phyloP scores from a whole-genome alignment of 2,888 invertebrate species.

The Odontocerum albicorne region DNA sequence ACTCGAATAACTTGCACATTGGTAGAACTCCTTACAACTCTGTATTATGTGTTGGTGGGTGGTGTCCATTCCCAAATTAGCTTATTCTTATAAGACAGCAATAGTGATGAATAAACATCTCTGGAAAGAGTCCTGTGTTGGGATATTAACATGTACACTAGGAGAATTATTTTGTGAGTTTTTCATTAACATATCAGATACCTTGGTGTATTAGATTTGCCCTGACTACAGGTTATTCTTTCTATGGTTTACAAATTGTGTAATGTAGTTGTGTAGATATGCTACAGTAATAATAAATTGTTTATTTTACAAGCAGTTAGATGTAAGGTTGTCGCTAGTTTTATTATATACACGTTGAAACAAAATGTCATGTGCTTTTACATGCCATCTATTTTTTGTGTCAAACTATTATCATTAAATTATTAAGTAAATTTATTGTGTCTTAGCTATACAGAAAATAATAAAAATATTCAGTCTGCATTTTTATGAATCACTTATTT shows the following conservation, averaged over 20 bases:
- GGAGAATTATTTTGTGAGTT: slow-evolving; percentile 31
- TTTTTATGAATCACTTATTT: slow-evolving; percentile 35
- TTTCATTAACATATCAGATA: slow-evolving; percentile 36
- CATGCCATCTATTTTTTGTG: slow-evolving; percentile 38
- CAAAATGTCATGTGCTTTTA: slow-evolving; percentile 38
- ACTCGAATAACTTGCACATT: too few species aligned
- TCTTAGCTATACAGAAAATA: slow-evolving; percentile 34
- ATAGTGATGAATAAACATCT: slow-evolving; percentile 12
- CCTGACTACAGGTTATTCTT: slow-evolving; percentile 33
- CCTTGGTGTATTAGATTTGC: slow-evolving; percentile 32
- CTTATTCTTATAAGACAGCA: slow-evolving; percentile 2
- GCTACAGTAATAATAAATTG: slow-evolving; percentile 29
- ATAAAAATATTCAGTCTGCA: slow-evolving; percentile 31
- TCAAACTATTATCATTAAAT: slow-evolving; percentile 37
- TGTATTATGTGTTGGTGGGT: too few species aligned
- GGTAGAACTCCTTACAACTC: too few species aligned
- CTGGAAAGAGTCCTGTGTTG: slow-evolving; percentile 3
- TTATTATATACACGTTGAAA: slow-evolving; percentile 37
- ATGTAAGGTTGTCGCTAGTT: slow-evolving; percentile 36
- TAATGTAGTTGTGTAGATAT: slow-evolving; percentile 30
- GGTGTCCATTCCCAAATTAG: slow-evolving; percentile 3
- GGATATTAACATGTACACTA: not conserved
- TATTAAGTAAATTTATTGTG: slow-evolving; percentile 37
- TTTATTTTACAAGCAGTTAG: slow-evolving; percentile 33
- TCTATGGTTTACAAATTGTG: slow-evolving; percentile 34